Evolutionary conservation across 2,113 vertebrate genomes (phyloP).

Genomic region (Scalopus aquaticus): DNA sequence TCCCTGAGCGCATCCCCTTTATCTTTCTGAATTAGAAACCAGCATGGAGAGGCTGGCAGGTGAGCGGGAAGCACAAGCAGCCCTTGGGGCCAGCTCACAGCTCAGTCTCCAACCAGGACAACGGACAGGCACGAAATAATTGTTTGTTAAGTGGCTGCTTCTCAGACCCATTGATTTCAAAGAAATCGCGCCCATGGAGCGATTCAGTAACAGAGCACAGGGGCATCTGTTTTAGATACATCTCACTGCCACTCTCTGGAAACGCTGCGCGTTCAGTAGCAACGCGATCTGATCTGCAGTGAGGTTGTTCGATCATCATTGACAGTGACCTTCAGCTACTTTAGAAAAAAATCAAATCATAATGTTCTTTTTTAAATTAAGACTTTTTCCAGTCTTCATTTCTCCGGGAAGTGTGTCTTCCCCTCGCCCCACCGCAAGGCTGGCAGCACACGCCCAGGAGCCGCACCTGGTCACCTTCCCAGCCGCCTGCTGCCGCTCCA

Average conservation of each 20-base stretch:
- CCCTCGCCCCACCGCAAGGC: not conserved
- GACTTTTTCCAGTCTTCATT: not conserved
- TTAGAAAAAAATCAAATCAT: not conserved
- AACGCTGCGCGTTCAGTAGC: not conserved
- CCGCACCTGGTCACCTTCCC: too few relatives aligned
- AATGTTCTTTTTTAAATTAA: not conserved
- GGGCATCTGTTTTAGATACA: not conserved
- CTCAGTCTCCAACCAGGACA: not conserved
- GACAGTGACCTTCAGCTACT: not conserved
- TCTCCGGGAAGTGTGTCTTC: not conserved
- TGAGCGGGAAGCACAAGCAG: not conserved
- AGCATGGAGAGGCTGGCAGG: not conserved
- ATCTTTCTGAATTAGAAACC: not conserved
- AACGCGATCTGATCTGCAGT: not conserved
- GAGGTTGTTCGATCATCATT: not conserved
- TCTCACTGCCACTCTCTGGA: not conserved
- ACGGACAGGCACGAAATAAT: not conserved
- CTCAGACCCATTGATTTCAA: not conserved
- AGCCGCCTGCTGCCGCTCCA: too few relatives aligned
- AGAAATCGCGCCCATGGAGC: not conserved
- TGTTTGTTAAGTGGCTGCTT: not conserved
- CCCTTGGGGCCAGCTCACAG: fast-evolving
- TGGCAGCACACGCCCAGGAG: not conserved
- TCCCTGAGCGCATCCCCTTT: not conserved
- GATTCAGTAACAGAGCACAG: not conserved